Base-by-base conservation (phyloP, 2,113 vertebrate genomes). In the Gymnarchus niloticus region DNA sequence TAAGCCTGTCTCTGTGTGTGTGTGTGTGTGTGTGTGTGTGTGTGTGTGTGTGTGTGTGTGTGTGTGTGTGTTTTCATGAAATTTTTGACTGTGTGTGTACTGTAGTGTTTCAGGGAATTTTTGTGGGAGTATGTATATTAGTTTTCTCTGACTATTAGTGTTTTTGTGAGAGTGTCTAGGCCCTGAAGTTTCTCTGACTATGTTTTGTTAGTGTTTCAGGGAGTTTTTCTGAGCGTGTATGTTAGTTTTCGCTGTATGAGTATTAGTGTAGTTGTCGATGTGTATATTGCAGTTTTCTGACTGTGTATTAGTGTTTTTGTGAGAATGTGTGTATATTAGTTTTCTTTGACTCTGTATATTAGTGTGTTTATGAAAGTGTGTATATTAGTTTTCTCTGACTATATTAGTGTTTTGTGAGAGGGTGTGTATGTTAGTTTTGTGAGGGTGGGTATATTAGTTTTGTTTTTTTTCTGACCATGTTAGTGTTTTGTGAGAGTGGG, bases 1-100 rank as follows among this genome's bases (percentile, higher is more conserved):
- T 91, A 92, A 89, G 88, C 87, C 88, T 92, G 90, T 92, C 91
- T 91, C 87, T 91, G 87, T 92, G 65, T 44, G 69, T 51, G 81
- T 87, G 56, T 87, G 56, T 85, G 84, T 86, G 73, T 87, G 84
- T 86, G 73, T 59, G 69, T 84, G 85, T 80, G 81, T 88, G 81
- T 87, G 86, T 81, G 84, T 56, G 51, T 48, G 86, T 84, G n/a
- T 25, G 25, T 77, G 65, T 21, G 83, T 69, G 56, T 54, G 48
- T 81, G 44, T 65, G 46, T 44, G 61, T 59, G 56, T 48, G 81
- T 78, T 41, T 3, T 28, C 9, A 57, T 41, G 57, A n/a, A n/a
- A n/a, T n/a, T n/a, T n/a, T n/a, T 46, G 46, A 69, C 56, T 76
- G 78, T 69, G 46, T 84, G 57, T 88, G 44, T n/a, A 59, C 77